Evolutionary conservation across 1,140 invertebrate genomes (phyloP).

Genomic region (Brachionus calyciflorus): DNA sequence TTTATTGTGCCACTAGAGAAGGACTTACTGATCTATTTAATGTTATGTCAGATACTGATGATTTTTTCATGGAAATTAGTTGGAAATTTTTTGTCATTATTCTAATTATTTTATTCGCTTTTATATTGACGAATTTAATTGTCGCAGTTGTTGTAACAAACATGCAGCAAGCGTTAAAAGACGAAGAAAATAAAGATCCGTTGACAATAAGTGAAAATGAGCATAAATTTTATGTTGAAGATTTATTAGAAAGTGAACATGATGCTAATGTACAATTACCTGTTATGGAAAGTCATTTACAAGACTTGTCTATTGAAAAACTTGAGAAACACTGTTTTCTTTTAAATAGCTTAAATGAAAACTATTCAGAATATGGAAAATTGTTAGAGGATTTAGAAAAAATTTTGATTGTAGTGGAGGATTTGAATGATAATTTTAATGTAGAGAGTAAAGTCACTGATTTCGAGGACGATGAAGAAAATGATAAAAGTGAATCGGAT

Average conservation of each 20-base stretch:
- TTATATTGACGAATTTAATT: constrained; percentile 27
- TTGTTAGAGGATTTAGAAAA: neutral
- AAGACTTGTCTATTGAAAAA: constrained; percentile 14
- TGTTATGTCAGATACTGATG: neutral
- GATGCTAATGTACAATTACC: neutral
- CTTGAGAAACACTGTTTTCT: constrained; percentile 18
- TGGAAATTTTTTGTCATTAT: constrained; percentile 37
- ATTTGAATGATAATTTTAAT: constrained; percentile 1
- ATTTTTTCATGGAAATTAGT: constrained; percentile 5
- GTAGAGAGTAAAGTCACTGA: neutral
- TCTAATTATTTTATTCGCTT: constrained; percentile 17
- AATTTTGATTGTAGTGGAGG: neutral
- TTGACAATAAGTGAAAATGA: neutral
- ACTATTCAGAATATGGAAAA: neutral
- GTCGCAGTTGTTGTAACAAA: constrained; percentile 19
- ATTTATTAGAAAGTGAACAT: neutral
- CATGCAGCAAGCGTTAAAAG: constrained; percentile 36
- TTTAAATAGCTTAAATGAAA: neutral
- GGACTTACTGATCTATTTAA: neutral
- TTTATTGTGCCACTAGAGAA: constrained; percentile 20
- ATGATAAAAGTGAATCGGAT: neutral
- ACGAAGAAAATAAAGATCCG: neutral
- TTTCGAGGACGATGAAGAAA: neutral
- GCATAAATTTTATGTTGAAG: neutral
- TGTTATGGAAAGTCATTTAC: neutral